These are phyloP conservation scores for Pimephales promelas DNA, from an alignment of 2,113 vertebrate genomes.

Conservation along the genomic window DNA sequence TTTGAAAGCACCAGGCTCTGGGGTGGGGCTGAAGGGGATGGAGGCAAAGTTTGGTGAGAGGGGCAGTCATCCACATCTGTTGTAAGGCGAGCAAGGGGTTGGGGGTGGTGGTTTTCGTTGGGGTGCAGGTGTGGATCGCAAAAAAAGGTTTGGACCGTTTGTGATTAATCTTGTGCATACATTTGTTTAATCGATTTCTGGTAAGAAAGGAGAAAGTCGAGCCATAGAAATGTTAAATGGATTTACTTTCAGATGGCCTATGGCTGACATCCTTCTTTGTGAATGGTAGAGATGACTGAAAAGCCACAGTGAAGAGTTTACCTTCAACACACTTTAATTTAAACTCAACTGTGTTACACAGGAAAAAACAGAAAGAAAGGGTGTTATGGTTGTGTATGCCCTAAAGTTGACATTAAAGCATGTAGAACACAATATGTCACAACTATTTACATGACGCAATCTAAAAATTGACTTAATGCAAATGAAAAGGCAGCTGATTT, in stretches of 20 bases:
- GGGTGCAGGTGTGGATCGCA: conserved; percentile 76
- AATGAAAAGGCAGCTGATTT: conserved; percentile 9
- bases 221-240: conserved; percentile 50
- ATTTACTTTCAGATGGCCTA: conserved; percentile 60
- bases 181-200: conserved; percentile 58
- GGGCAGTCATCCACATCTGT: conserved; percentile 76
- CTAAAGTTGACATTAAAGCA: neutral
- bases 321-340: too few species aligned
- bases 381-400: neutral
- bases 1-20: conserved; percentile 46
- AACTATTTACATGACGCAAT: neutral
- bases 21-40: conserved; percentile 56
- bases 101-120: conserved; percentile 47
- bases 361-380: neutral
- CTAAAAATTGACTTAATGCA: neutral
- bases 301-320: conserved; percentile 15
- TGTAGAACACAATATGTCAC: neutral
- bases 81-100: conserved; percentile 61
- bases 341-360: too few species aligned
- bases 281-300: conserved; percentile 59
- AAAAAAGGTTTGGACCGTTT: conserved; percentile 73
- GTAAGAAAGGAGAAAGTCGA: neutral
- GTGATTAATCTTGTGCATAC: conserved; percentile 66
- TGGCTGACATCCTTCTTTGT: conserved; percentile 61
- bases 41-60: conserved; percentile 46